Conservation (phyloP, 2,113 vertebrate genomes). For the Pycnonotus jocosus region DNA sequence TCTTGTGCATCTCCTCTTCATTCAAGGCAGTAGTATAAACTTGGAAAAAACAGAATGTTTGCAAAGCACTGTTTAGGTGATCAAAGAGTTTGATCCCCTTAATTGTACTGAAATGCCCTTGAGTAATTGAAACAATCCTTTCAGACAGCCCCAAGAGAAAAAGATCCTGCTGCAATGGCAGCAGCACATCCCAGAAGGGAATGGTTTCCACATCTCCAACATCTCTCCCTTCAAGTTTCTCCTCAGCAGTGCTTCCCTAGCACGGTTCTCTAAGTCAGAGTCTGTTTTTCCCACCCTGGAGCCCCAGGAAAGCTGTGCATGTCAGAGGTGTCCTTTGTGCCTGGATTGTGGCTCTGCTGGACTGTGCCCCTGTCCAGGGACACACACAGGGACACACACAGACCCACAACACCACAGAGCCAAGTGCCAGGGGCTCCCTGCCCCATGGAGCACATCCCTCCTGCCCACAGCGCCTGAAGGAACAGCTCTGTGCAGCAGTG, state of each 20-base stretch:
- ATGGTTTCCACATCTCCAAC: background rate
- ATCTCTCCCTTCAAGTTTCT: background rate
- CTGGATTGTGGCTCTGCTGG: background rate
- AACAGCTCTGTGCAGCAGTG: background rate
- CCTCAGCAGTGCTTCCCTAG: background rate
- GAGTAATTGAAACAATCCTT: background rate
- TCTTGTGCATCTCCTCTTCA: background rate
- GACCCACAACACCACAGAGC: background rate
- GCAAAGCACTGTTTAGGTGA: background rate
- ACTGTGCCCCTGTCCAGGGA: background rate
- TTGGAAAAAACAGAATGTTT: background rate
- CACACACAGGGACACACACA: background rate
- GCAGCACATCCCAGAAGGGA: background rate
- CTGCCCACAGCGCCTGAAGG: background rate
- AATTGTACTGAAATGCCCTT: background rate
- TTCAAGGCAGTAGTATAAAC: background rate
- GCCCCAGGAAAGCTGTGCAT: background rate
- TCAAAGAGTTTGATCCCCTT: background rate
- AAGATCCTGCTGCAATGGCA: background rate
- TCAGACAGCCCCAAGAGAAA: background rate
- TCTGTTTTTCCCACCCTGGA: background rate
- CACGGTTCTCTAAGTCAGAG: background rate
- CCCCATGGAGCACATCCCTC: background rate
- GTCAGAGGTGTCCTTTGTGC: background rate
- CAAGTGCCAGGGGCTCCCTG: background rate